Evolutionary conservation across 2,888 invertebrate species (phyloP), one percentile per base, ranked within the genome.

Genomic region (Conops quadrifasciatus): DNA sequence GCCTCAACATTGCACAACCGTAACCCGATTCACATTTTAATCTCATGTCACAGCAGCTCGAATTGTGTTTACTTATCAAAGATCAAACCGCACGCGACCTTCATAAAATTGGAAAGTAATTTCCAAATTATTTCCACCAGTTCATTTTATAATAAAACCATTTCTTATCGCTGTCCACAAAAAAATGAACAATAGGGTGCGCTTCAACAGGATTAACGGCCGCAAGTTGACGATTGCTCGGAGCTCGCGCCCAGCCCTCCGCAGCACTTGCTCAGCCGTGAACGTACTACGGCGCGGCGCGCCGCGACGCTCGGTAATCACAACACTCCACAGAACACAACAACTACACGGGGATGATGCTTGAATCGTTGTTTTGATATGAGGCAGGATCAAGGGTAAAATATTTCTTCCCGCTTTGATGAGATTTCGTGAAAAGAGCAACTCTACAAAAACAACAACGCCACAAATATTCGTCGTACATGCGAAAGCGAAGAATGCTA

Each of bases 71-170:
- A 70, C 70, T 76, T 76, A 67, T 72, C 78, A 77, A 75, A 76
- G 77, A 78, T 79, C 77, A 75, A 77, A 76, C 77, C 77, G 80
- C 82, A 83, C 83, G 82, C 83, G 83, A 82, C 82, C 83, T 82
- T 82, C 80, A 82, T 81, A 80, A 81, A 80, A 74, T 72, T 72
- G 75, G 73, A 77, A 77, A 79, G 78, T 76, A 78, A 83, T 81
- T 82, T 80, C 74, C 75, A 78, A 83, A 82, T 82, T 82, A 82
- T 80, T 81, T 82, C 79, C 80, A 81, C 75, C 74, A 78, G 75
- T 70, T 75, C 73, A 49, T 63, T 53, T 62, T 70, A 47, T 70
- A 64, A 63, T 58, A 58, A 64, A 56, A 64, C 64, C 49, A 47
- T 63, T 16, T 26, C 62, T 71, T 71, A 72, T 72, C 74, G 67